Base-by-base conservation (phyloP, 2,113 vertebrate genomes). In the Neolamprologus longior region DNA sequence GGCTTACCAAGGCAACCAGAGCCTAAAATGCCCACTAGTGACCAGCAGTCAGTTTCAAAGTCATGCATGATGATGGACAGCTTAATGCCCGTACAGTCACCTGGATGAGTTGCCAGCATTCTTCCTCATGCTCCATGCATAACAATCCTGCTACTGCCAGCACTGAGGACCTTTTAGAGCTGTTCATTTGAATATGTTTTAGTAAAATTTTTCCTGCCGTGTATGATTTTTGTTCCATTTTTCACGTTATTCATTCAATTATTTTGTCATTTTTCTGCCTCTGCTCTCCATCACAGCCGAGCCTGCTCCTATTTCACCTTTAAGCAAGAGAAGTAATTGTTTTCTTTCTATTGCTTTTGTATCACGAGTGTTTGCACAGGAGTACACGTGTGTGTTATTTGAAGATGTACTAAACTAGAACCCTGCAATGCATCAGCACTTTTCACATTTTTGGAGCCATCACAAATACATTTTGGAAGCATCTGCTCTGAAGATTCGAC, bases 101-200 rank as follows among this genome's bases (percentile, higher is more conserved):
- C 71, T 78, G 71, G 71, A 31, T 12, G 42, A 50, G 15, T 0
- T 50, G 15, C 14, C 40, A 28, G 33, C 28, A 21, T 76, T 28
- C 26, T 58, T 45, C 0, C 9, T 42, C 42, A 82, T 82, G 57
- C 42, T 66, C 5, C 42, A 66, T 66, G 57, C 19, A 66, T 52
- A 47, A 24, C 15, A 78, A 19, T 0, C 45, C 15, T 0, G 0
- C 35, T 35, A 53, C 21, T 54, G 14, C 17, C 21, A 28, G n/a
- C 24, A 15, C 5, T 9, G 19, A 19, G 5, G 6, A 52, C 37
- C 21, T 26, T 80, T 28, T 15, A 5, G 24, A 84, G 35, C 24
- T 33, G 24, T 76, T 76, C 26, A 26, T 10, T 47, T 17, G 15
- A 73, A n/a, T 50, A 31, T 15, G 12, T 15, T 26, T 73, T 45